These are phyloP conservation scores for Pandemis heparana DNA, from an alignment of 2,888 invertebrate species.

Conservation along the genomic window DNA sequence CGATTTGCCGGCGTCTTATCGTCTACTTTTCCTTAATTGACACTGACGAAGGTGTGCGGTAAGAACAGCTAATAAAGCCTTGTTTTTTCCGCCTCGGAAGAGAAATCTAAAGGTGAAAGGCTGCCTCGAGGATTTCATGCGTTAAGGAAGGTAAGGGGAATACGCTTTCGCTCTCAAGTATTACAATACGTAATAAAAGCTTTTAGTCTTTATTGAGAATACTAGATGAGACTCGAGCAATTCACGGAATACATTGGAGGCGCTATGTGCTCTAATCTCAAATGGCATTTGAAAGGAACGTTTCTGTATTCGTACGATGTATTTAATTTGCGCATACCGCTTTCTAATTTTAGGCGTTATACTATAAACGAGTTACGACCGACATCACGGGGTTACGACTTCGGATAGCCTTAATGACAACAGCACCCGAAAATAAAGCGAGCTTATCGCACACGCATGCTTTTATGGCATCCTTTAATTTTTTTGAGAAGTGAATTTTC, in stretches of 20 bases:
- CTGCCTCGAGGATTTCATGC: slow-evolving; percentile 46
- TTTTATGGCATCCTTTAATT: slow-evolving; percentile 62
- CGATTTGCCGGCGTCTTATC: slow-evolving; percentile 46
- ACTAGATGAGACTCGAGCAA: slow-evolving; percentile 37
- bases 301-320: slow-evolving; percentile 37
- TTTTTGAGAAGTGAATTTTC: slow-evolving; percentile 54
- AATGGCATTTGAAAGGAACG: slow-evolving; percentile 39
- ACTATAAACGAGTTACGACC: slow-evolving; percentile 81
- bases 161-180: slow-evolving; percentile 42
- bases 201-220: slow-evolving; percentile 45
- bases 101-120: slow-evolving; percentile 53
- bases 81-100: slow-evolving; percentile 54
- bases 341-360: slow-evolving; percentile 76
- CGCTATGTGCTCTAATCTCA: slow-evolving; percentile 37
- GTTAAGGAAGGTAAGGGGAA: slow-evolving; percentile 44
- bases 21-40: slow-evolving; percentile 69
- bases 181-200: slow-evolving; percentile 45
- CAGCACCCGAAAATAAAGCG: slow-evolving; percentile 75
- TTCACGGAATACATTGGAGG: slow-evolving; percentile 22
- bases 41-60: slow-evolving; percentile 73
- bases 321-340: slow-evolving; percentile 56
- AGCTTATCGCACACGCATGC: slow-evolving; percentile 70
- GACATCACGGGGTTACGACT: slow-evolving; percentile 78
- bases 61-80: slow-evolving; percentile 57
- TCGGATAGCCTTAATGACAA: slow-evolving; percentile 73